Evolutionary conservation across 2,113 vertebrate genomes (phyloP).

Genomic region (Phylloscopus trochilus): DNA sequence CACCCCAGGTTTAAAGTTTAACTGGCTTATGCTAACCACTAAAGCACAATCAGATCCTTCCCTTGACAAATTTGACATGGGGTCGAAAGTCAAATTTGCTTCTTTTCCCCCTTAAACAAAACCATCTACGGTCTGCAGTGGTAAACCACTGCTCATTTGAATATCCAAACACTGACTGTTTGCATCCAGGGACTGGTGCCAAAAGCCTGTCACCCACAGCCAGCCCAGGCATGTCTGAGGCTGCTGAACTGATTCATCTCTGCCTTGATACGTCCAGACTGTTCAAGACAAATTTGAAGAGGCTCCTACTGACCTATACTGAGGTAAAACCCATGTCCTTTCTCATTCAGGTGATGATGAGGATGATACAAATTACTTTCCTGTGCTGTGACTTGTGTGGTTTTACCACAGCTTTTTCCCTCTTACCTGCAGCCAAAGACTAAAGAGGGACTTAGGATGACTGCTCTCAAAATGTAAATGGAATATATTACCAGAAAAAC

Average conservation of each 20-base stretch:
- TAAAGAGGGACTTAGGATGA: not conserved
- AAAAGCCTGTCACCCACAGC: not conserved
- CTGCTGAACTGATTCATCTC: not conserved
- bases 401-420: not conserved
- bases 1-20: conserved; percentile 32
- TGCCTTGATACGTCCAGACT: not conserved
- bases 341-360: not conserved
- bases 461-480: not conserved
- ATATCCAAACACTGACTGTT: not conserved
- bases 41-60: conserved; percentile 4
- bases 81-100: not conserved
- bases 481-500: not conserved
- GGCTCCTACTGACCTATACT: not conserved
- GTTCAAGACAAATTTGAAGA: not conserved
- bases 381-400: not conserved
- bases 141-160: not conserved
- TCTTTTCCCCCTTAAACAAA: conserved; percentile 32
- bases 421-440: not conserved
- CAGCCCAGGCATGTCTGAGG: not conserved
- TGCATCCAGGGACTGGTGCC: not conserved
- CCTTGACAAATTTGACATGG: not conserved
- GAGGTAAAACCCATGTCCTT: not conserved
- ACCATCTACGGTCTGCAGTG: not conserved
- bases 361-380: not conserved
- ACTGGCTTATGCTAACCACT: not conserved